These are phyloP conservation scores for Pseudochirops cupreus DNA, from an alignment of 2,797 vertebrate species.

Conservation along the genomic window DNA sequence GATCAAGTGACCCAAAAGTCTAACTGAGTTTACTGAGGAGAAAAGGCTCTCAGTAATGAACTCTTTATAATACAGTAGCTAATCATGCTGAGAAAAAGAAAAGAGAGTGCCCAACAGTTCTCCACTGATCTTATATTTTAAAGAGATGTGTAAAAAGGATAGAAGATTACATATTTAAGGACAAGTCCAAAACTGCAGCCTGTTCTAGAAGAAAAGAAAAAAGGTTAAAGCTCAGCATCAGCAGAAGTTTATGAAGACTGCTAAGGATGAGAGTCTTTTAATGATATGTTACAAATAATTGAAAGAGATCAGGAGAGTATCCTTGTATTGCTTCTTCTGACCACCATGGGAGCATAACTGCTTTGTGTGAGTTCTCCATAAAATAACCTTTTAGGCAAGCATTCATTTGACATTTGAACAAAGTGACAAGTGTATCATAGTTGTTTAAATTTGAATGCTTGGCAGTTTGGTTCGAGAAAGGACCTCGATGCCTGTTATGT, in stretches of 20 bases:
- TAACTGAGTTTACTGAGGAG: neutral
- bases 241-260: neutral
- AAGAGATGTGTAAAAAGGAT: neutral
- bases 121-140: neutral
- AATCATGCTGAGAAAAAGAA: neutral
- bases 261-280: neutral
- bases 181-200: neutral
- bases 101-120: neutral
- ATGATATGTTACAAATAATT: neutral
- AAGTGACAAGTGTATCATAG: too few relatives aligned
- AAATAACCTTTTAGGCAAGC: too few relatives aligned
- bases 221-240: neutral
- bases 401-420: too few relatives aligned
- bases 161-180: neutral
- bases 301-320: too few relatives aligned
- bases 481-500: too few relatives aligned
- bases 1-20: neutral
- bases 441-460: too few relatives aligned
- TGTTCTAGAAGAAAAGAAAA: neutral
- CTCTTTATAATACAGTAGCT: neutral
- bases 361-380: too few relatives aligned
- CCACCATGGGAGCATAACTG: too few relatives aligned
- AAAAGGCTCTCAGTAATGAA: neutral
- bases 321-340: too few relatives aligned
- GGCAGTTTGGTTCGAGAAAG: too few relatives aligned